Conservation (phyloP, 2,113 vertebrate species). For the Austrofundulus limnaeus region DNA sequence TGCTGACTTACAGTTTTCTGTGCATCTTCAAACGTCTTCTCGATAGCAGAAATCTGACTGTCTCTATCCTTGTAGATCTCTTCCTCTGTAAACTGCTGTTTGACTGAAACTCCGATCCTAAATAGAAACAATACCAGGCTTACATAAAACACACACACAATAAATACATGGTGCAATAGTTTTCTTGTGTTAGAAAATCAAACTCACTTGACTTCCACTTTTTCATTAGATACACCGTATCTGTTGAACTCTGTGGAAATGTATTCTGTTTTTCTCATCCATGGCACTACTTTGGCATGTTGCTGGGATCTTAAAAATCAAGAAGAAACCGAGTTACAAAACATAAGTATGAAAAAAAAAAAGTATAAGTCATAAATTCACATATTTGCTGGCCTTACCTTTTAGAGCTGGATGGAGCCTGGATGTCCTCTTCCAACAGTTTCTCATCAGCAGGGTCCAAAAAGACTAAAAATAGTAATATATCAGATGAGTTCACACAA, state of each 20-base stretch:
- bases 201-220: conserved; percentile 92
- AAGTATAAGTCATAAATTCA: background rate
- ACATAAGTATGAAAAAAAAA: background rate
- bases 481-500: background rate
- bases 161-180: background rate
- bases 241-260: conserved; percentile 96
- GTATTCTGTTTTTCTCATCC: conserved; percentile 97
- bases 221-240: conserved; percentile 93
- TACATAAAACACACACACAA: background rate
- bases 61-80: conserved; percentile 97
- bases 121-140: background rate
- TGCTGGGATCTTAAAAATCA: conserved; percentile 84
- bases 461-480: conserved; percentile 74
- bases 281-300: conserved; percentile 93
- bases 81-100: conserved; percentile 95
- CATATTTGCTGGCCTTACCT: conserved; percentile 71
- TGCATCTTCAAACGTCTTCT: conserved; percentile 96
- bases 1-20: conserved; percentile 83
- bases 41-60: conserved; percentile 93
- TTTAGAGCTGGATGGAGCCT: conserved; percentile 91
- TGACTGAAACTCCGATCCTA: conserved; percentile 94
- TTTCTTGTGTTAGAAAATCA: background rate
- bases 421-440: conserved; percentile 92
- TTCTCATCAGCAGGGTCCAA: conserved; percentile 93
- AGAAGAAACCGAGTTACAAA: background rate